phyloP scores from a whole-genome alignment of 2,113 vertebrate species.

The Leiothrix lutea region DNA sequence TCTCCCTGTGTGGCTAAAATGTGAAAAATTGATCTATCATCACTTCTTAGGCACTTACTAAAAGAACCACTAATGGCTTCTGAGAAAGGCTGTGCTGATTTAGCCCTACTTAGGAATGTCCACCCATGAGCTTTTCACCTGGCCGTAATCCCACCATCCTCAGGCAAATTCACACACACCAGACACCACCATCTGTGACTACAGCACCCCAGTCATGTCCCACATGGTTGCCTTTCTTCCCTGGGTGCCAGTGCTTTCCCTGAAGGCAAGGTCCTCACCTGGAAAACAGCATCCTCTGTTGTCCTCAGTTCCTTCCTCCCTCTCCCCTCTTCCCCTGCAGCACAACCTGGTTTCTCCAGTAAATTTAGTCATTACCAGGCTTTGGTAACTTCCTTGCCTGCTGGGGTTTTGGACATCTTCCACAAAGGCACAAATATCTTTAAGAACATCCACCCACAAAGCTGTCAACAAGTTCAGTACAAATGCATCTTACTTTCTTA shows the following conservation, averaged over 20 bases:
- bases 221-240: not conserved
- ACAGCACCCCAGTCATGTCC: rapidly evolving
- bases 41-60: not conserved
- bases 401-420: not conserved
- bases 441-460: not conserved
- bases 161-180: not conserved
- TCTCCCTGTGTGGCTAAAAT: not conserved
- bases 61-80: not conserved
- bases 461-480: not conserved
- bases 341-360: not conserved
- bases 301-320: not conserved
- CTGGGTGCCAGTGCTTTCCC: not conserved
- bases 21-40: not conserved
- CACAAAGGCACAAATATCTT: not conserved
- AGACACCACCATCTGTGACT: not conserved
- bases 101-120: not conserved
- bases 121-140: not conserved
- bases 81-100: not conserved
- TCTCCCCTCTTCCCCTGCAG: not conserved
- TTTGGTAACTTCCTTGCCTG: not conserved
- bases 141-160: not conserved
- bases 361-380: not conserved
- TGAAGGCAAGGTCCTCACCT: not conserved
- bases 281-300: not conserved
- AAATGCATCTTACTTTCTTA: not conserved